Evolutionary conservation across 2,797 vertebrate genomes (phyloP).

Genomic region (Helarctos malayanus): DNA sequence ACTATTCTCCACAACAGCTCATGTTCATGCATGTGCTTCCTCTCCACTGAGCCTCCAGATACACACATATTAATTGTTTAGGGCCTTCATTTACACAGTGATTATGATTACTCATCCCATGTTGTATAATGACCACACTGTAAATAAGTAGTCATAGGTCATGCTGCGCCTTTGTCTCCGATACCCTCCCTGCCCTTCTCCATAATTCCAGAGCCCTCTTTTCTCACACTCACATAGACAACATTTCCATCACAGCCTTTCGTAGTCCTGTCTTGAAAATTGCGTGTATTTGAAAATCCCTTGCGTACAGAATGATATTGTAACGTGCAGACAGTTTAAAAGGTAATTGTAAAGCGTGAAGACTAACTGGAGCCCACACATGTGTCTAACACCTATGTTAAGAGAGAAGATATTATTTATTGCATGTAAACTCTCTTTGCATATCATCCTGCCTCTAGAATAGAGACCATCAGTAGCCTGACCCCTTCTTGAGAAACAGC

Average conservation of each 20-base stretch:
- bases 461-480: too few relatives aligned
- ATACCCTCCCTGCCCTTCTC: neutral
- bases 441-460: neutral
- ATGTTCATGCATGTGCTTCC: neutral
- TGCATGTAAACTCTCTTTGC: neutral
- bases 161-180: neutral
- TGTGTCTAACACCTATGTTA: neutral
- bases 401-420: neutral
- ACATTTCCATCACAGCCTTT: neutral
- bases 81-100: neutral
- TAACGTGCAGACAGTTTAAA: neutral
- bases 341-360: neutral
- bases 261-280: neutral
- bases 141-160: neutral
- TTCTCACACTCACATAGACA: neutral
- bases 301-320: neutral
- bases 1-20: neutral
- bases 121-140: neutral
- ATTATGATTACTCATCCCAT: neutral
- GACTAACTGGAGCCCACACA: neutral
- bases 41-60: neutral
- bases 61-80: neutral
- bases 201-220: neutral
- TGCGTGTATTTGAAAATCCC: neutral
- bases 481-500: neutral